These are phyloP conservation scores for Sylvia borin DNA, from an alignment of 2,797 vertebrate species.

Conservation along the genomic window DNA sequence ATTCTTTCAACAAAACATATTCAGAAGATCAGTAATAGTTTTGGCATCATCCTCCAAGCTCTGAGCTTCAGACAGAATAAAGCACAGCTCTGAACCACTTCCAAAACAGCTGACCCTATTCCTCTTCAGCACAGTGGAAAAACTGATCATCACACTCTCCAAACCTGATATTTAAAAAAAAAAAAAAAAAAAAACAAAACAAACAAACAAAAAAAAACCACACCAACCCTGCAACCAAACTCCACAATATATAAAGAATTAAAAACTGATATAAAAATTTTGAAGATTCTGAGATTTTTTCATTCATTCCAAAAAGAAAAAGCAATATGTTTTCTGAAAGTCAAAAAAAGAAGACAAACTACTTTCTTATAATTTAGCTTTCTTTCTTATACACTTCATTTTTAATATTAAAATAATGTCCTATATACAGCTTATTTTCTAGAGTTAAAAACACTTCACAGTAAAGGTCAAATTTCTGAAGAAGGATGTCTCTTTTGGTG, in stretches of 20 bases:
- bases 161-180: neutral
- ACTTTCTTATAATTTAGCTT: neutral
- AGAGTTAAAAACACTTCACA: neutral
- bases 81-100: conserved; percentile 4
- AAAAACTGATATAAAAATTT: neutral
- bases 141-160: neutral
- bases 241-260: neutral
- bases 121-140: neutral
- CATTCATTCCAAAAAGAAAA: neutral
- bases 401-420: neutral
- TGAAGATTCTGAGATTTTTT: neutral
- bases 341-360: neutral
- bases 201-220: neutral
- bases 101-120: conserved; percentile 15
- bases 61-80: conserved; percentile 31
- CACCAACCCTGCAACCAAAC: too few relatives aligned
- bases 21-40: conserved; percentile 29
- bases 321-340: neutral
- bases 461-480: neutral
- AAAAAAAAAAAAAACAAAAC: fast-evolving
- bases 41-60: neutral
- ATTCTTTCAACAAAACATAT: conserved; percentile 28
- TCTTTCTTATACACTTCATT: neutral
- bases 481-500: neutral
- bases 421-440: neutral